Conservation (phyloP, 2,888 invertebrate genomes). For the Neoaliturus tenellus region DNA sequence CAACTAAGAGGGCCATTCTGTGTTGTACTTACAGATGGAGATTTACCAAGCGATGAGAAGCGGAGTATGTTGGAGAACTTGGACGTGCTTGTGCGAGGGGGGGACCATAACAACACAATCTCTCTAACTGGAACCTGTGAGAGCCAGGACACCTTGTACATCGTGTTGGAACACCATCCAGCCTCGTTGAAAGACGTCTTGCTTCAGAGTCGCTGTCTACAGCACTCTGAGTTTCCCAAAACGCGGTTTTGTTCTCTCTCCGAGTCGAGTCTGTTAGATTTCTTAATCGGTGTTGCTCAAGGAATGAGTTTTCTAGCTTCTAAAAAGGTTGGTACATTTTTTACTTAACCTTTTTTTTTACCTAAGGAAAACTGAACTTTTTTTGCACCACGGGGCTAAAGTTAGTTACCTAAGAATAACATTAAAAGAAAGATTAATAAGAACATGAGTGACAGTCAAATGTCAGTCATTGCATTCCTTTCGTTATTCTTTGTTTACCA, state of each 20-base stretch:
- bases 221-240: constrained; percentile 75
- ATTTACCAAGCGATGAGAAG: constrained; percentile 73
- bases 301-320: constrained; percentile 84
- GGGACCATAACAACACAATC: constrained; percentile 83
- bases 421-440: too few relatives aligned
- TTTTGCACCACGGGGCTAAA: too few relatives aligned
- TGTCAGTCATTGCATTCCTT: too few relatives aligned
- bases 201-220: constrained; percentile 75
- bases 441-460: too few relatives aligned
- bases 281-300: constrained; percentile 80
- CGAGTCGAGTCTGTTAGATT: constrained; percentile 79
- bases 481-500: too few relatives aligned
- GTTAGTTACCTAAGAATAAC: too few relatives aligned
- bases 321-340: constrained; percentile 77
- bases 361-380: too few relatives aligned
- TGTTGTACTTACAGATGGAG: constrained; percentile 72
- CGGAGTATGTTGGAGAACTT: constrained; percentile 81
- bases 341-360: too few relatives aligned
- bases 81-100: constrained; percentile 81
- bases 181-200: constrained; percentile 83
- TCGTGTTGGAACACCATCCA: constrained; percentile 83
- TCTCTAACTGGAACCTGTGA: constrained; percentile 88
- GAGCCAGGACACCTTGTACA: constrained; percentile 83
- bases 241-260: constrained; percentile 75
- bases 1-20: too few relatives aligned